phyloP scores from a whole-genome alignment of 1,140 invertebrate species.

The Elysia chlorotica region DNA sequence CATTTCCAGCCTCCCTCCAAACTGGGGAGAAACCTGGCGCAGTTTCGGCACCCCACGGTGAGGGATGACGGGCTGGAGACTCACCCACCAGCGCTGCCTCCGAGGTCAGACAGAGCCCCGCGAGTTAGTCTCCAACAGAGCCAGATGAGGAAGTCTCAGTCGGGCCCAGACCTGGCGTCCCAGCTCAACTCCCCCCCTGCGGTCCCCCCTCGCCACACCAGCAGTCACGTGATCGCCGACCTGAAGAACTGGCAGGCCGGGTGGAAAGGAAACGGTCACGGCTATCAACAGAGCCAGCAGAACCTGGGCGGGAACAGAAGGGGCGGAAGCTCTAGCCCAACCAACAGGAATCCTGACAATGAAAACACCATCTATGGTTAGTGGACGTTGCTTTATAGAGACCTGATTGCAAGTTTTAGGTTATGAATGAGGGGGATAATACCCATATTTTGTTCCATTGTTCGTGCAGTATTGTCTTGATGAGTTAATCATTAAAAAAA shows the following conservation, averaged over 20 bases:
- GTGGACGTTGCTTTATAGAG: no score
- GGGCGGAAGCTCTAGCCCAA: no score
- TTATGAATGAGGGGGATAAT: no score
- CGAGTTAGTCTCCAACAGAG: background rate
- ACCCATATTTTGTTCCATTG: no score
- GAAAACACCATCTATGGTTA: conserved; percentile 29
- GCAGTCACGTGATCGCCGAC: conserved; percentile 35
- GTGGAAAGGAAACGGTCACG: conserved; percentile 6
- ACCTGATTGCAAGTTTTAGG: no score
- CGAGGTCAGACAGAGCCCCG: conserved; percentile 19
- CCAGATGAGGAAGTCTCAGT: conserved; percentile 22
- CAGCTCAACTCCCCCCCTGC: conserved; percentile 27
- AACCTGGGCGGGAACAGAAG: no score
- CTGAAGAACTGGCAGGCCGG: conserved; percentile 50
- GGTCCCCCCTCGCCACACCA: conserved; percentile 47
- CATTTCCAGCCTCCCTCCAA: no score
- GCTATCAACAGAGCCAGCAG: no score
- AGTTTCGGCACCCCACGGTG: no score
- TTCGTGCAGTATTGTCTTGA: no score
- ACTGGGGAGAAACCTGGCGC: no score
- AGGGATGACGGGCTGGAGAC: background rate
- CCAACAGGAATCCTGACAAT: background rate
- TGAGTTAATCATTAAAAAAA: no score
- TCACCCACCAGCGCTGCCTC: conserved; percentile 17
- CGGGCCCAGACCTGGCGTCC: conserved; percentile 20